These are phyloP conservation scores for Phrynocephalus forsythii DNA, from an alignment of 2,797 vertebrate genomes.

Conservation along the genomic window DNA sequence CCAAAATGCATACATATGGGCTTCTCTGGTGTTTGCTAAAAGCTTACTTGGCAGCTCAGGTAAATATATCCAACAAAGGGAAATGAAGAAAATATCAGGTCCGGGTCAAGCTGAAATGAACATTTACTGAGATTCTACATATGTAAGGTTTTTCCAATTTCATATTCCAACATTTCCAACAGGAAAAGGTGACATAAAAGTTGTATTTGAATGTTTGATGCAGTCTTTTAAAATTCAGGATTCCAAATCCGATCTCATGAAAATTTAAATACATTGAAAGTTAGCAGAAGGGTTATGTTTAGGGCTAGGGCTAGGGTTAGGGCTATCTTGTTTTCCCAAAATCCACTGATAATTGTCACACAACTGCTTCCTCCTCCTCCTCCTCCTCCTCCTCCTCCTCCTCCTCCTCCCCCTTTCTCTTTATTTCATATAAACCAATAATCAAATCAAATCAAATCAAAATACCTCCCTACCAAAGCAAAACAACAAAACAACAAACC, in stretches of 20 bases:
- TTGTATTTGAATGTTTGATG: background rate
- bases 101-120: background rate
- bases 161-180: background rate
- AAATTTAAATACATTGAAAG: too few relatives aligned
- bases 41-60: constrained; percentile 17
- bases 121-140: background rate
- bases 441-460: too few relatives aligned
- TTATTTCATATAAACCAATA: too few relatives aligned
- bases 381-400: too few relatives aligned
- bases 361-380: too few relatives aligned
- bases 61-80: background rate
- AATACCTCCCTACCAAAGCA: too few relatives aligned
- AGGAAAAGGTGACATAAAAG: background rate
- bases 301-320: too few relatives aligned
- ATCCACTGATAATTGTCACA: too few relatives aligned
- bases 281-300: too few relatives aligned
- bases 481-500: too few relatives aligned
- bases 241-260: background rate
- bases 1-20: background rate
- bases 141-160: background rate
- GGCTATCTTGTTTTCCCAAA: too few relatives aligned
- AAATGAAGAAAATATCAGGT: constrained; percentile 34
- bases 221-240: background rate
- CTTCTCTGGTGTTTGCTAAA: constrained; percentile 36
- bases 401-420: too few relatives aligned